These are phyloP conservation scores for Oxyura jamaicensis DNA, from an alignment of 2,113 vertebrate species.

Conservation along the genomic window DNA sequence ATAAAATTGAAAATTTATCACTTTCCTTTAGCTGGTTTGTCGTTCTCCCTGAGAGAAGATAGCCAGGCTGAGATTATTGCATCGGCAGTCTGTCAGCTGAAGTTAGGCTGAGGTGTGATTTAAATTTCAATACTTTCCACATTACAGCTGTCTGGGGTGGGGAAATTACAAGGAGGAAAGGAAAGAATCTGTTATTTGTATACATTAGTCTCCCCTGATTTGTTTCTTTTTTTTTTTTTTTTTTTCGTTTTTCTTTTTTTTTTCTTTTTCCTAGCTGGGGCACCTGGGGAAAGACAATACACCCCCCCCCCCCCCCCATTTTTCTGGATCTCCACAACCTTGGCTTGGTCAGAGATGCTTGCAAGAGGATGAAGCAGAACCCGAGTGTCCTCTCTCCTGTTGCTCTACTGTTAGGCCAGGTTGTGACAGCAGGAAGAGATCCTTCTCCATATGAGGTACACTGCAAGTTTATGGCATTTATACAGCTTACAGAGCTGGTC, in stretches of 20 bases:
- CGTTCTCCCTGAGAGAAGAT: conserved; percentile 74
- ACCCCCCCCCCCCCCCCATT: not conserved
- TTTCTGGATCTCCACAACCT: not conserved
- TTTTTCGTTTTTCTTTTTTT: conserved; percentile 27
- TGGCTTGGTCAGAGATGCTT: not conserved
- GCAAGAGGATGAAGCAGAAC: not conserved
- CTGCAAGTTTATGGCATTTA: not conserved
- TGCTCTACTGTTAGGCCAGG: not conserved
- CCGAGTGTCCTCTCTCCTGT: not conserved
- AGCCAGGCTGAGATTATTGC: conserved; percentile 74
- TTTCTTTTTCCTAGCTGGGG: not conserved
- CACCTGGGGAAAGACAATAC: not conserved
- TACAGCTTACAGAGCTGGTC: not conserved
- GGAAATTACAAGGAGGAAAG: conserved; percentile 56
- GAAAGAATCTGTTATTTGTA: conserved; percentile 47
- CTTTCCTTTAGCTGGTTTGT: conserved; percentile 74
- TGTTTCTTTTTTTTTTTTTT: conserved; percentile 12
- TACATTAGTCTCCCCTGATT: conserved; percentile 40
- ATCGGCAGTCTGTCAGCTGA: conserved; percentile 56
- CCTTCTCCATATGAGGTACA: not conserved
- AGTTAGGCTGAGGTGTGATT: conserved; percentile 74
- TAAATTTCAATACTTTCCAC: conserved; percentile 78
- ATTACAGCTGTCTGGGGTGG: conserved; percentile 70
- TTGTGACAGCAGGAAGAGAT: not conserved
- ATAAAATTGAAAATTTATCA: conserved; percentile 85